Percentiles rank a stretch among this genome's conserved stretches.
phyloP scores from a whole-genome alignment of 2,888 invertebrate species.

The Melitaea athalia region DNA sequence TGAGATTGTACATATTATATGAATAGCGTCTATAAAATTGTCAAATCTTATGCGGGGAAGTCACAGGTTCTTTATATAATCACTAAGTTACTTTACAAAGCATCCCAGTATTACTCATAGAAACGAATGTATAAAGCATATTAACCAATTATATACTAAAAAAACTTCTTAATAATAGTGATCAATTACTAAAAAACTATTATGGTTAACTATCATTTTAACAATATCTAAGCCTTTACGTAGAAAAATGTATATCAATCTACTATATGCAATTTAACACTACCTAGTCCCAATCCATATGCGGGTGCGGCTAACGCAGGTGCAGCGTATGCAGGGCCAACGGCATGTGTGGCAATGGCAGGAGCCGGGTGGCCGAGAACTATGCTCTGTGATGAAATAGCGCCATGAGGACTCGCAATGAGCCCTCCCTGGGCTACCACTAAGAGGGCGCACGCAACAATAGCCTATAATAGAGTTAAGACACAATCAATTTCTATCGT shows the following conservation, averaged over 20 bases:
- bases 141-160: too few relatives aligned
- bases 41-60: too few relatives aligned
- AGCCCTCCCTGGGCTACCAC: slow-evolving; percentile 77
- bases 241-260: neutral
- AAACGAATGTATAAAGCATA: too few relatives aligned
- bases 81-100: too few relatives aligned
- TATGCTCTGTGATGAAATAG: slow-evolving; percentile 70
- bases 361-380: slow-evolving; percentile 65
- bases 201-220: neutral
- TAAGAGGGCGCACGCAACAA: slow-evolving; percentile 62
- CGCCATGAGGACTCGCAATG: slow-evolving; percentile 69
- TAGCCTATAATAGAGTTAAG: slow-evolving; percentile 50
- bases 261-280: slow-evolving; percentile 17
- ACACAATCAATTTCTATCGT: neutral
- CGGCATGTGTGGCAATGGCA: slow-evolving; percentile 58
- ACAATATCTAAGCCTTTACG: neutral
- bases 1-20: too few relatives aligned
- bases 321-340: slow-evolving; percentile 52
- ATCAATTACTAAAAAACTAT: too few relatives aligned
- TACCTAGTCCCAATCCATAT: slow-evolving; percentile 48
- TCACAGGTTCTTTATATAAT: too few relatives aligned
- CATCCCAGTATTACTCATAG: too few relatives aligned
- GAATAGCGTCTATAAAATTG: too few relatives aligned
- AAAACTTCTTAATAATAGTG: too few relatives aligned
- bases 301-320: slow-evolving; percentile 49